Evolutionary conservation across 2,797 vertebrate genomes (phyloP).

Genomic region (Enteromius trimaculatus): DNA sequence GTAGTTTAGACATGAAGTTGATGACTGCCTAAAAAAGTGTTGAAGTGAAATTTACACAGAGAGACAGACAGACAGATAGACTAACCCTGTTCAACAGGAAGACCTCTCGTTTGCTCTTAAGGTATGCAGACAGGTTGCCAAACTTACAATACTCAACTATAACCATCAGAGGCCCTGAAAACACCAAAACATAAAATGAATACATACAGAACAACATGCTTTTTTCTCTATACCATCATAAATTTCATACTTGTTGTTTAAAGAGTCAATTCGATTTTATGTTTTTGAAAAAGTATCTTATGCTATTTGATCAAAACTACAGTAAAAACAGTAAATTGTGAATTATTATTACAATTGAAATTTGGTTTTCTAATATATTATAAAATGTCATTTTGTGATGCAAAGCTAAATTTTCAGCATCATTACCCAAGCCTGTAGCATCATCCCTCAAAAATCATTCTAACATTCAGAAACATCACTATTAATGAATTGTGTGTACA

Average conservation of each 20-base stretch:
- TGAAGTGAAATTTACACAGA: not conserved
- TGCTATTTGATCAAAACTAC: not conserved
- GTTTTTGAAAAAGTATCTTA: not conserved
- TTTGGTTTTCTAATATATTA: not conserved
- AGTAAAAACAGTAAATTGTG: not conserved
- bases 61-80: not conserved
- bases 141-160: slow-evolving; percentile 94
- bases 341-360: not conserved
- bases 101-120: slow-evolving; percentile 89
- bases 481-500: not conserved
- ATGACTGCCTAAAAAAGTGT: not conserved
- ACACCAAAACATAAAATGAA: not conserved
- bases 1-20: not conserved
- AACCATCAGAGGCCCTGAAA: slow-evolving; percentile 90
- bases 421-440: too few relatives aligned
- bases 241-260: not conserved
- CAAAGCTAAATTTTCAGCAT: not conserved
- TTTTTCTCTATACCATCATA: not conserved
- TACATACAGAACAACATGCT: not conserved
- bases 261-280: accelerated
- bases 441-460: not conserved
- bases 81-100: slow-evolving; percentile 84
- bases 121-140: slow-evolving; percentile 91
- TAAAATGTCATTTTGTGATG: not conserved
- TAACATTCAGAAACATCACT: not conserved